Percentiles rank a stretch among this genome's conserved stretches.
These are phyloP conservation scores for Lampropteryx suffumata DNA, from an alignment of 2,888 invertebrate species.

Conservation along the genomic window DNA sequence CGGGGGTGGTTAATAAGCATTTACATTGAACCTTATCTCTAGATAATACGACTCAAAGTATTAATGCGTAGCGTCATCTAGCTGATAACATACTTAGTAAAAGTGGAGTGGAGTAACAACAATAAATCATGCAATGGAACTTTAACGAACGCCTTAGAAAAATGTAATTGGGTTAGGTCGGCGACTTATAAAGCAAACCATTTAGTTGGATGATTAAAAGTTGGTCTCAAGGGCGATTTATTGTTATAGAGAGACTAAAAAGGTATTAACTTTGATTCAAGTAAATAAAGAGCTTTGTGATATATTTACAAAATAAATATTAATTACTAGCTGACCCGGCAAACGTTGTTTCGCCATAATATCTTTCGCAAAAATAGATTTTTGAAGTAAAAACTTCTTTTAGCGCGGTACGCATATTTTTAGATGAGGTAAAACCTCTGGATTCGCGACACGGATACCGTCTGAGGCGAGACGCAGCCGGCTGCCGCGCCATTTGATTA, in stretches of 20 bases:
- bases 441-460: too few species aligned
- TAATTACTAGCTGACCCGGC: too few species aligned
- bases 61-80: slow-evolving; percentile 9
- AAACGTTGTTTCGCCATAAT: too few species aligned
- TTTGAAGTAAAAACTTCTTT: too few species aligned
- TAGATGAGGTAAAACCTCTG: too few species aligned
- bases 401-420: too few species aligned
- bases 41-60: slow-evolving; percentile 2
- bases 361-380: too few species aligned
- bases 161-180: slow-evolving; percentile 51
- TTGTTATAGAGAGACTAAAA: neutral
- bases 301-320: too few species aligned
- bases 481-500: too few species aligned
- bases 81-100: slow-evolving; percentile 10
- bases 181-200: slow-evolving; percentile 26
- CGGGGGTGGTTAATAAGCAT: neutral
- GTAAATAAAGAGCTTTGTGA: too few species aligned
- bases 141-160: slow-evolving; percentile 38
- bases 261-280: neutral
- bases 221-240: neutral
- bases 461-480: too few species aligned
- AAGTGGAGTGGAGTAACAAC: slow-evolving; percentile 1
- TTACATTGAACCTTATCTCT: slow-evolving; percentile 8
- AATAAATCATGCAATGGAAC: slow-evolving; percentile 24
- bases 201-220: neutral